Evolutionary conservation across 1,140 invertebrate genomes (phyloP).

Genomic region (Atta colombica): DNA sequence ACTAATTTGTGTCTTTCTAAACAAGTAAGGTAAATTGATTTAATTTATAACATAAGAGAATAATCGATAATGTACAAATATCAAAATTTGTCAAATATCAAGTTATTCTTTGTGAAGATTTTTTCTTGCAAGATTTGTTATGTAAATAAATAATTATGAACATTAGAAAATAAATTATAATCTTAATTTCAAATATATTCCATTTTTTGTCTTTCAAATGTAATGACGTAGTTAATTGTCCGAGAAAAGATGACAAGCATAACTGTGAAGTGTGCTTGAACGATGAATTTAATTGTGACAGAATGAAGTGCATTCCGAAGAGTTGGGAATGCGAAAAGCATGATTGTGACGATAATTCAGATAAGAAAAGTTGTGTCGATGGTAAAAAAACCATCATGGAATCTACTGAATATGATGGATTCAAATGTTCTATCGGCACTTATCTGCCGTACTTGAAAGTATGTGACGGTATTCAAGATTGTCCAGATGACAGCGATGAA

Average conservation of each 20-base stretch:
- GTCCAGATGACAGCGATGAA: constrained; percentile 91
- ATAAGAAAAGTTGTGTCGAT: too few relatives aligned
- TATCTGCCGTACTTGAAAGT: constrained; percentile 89
- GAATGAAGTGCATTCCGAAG: constrained; percentile 89
- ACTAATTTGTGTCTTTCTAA: constrained; percentile 88
- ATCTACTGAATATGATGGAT: constrained; percentile 83
- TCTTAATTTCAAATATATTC: background rate
- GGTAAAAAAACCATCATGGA: background rate
- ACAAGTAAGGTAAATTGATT: constrained; percentile 49
- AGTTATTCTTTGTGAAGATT: background rate
- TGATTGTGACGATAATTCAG: constrained; percentile 79
- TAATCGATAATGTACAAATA: background rate
- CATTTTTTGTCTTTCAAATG: constrained; percentile 74
- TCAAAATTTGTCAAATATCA: background rate
- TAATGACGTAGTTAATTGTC: constrained; percentile 81
- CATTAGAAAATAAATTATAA: background rate
- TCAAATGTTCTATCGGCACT: constrained; percentile 88
- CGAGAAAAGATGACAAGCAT: constrained; percentile 91
- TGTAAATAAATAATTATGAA: background rate
- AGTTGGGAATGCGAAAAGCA: constrained; percentile 89
- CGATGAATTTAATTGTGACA: constrained; percentile 88
- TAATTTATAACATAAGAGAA: background rate
- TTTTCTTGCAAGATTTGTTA: too few relatives aligned
- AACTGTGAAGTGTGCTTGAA: constrained; percentile 88
- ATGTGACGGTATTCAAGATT: constrained; percentile 93